Percentiles rank a stretch among this genome's conserved stretches.
Evolutionary conservation across 2,888 invertebrate genomes (phyloP).

Genomic region (Aromia moschata): DNA sequence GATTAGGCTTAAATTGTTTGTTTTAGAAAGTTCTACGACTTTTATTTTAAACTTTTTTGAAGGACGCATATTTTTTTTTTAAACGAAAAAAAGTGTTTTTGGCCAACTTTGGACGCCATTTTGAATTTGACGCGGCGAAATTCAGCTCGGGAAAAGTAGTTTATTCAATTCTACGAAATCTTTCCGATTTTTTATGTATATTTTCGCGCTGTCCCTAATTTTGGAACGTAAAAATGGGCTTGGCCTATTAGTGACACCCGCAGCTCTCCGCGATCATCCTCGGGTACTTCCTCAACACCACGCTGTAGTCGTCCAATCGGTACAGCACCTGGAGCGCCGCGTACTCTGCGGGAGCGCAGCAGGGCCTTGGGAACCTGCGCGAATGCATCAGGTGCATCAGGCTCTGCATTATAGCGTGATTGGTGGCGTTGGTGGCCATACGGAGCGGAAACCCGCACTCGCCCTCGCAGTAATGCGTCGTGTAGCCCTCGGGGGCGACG

Average conservation of each 20-base stretch:
- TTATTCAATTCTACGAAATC: neutral
- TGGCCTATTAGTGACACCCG: slow-evolving; percentile 93
- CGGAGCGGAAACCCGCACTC: too few species aligned
- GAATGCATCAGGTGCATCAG: slow-evolving; percentile 87
- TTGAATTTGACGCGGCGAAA: neutral
- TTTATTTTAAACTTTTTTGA: neutral
- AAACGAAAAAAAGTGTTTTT: neutral
- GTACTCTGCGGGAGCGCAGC: slow-evolving; percentile 91
- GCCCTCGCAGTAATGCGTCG: slow-evolving; percentile 92
- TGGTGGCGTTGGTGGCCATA: slow-evolving; percentile 95
- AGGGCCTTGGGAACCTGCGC: slow-evolving; percentile 86
- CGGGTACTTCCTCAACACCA: slow-evolving; percentile 87
- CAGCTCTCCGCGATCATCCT: slow-evolving; percentile 98
- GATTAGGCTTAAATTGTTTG: neutral
- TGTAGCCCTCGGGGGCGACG: slow-evolving; percentile 94
- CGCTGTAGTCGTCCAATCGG: slow-evolving; percentile 89
- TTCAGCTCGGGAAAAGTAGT: neutral
- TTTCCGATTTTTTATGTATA: neutral
- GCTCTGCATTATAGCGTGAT: slow-evolving; percentile 95
- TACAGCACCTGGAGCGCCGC: slow-evolving; percentile 90
- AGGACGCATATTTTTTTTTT: neutral
- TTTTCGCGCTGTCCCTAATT: neutral
- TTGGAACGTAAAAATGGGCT: neutral
- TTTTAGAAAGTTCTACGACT: neutral
- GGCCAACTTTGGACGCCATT: neutral